These are phyloP conservation scores for Enteromius treurensis DNA, from an alignment of 2,797 vertebrate species.

Conservation along the genomic window DNA sequence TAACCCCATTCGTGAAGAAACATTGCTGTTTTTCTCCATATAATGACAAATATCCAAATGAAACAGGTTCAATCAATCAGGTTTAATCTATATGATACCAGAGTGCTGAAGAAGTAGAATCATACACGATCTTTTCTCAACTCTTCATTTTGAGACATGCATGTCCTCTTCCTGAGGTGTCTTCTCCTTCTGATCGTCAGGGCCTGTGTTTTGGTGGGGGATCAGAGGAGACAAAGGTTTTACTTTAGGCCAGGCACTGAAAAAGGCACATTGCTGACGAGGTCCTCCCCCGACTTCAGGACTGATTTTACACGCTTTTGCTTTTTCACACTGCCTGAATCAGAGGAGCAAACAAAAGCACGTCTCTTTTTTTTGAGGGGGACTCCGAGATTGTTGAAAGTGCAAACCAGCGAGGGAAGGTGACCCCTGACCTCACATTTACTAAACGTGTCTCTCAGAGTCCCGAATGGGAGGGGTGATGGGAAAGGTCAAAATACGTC, in stretches of 20 bases:
- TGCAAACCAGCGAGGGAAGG: conserved; percentile 72
- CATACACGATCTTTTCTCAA: neutral
- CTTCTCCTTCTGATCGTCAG: conserved; percentile 65
- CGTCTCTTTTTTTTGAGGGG: conserved; percentile 62
- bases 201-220: conserved; percentile 71
- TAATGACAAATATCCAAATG: neutral
- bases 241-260: conserved; percentile 71
- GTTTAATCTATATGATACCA: too few species aligned
- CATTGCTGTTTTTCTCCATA: neutral
- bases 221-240: conserved; percentile 71
- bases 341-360: conserved; percentile 74
- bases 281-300: conserved; percentile 78
- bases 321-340: conserved; percentile 80
- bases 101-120: neutral
- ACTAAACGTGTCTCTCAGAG: conserved; percentile 60
- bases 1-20: neutral
- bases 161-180: conserved; percentile 68
- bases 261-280: conserved; percentile 70
- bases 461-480: conserved; percentile 67
- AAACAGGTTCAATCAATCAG: too few species aligned
- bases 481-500: conserved; percentile 74
- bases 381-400: conserved; percentile 69
- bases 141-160: neutral
- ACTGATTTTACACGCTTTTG: conserved; percentile 84
- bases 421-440: conserved; percentile 77